Conservation (phyloP, 2,113 vertebrate species). For the Castor canadensis region DNA sequence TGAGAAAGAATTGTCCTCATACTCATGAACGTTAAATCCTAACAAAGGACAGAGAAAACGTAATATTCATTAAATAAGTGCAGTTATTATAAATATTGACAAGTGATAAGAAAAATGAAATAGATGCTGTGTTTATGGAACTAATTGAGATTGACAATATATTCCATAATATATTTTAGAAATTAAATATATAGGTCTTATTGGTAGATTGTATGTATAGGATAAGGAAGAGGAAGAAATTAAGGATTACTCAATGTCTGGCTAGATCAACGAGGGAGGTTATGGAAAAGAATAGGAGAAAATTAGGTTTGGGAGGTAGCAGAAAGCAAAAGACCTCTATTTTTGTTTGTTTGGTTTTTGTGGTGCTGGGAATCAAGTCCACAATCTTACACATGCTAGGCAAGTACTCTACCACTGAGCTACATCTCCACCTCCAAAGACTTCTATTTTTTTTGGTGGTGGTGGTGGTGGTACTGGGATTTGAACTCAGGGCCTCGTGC, state of each 20-base stretch:
- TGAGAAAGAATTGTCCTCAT: not conserved
- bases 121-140: not conserved
- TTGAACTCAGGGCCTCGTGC: too few species aligned
- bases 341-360: too few species aligned
- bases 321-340: not conserved
- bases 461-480: too few species aligned
- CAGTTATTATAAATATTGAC: not conserved
- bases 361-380: too few species aligned
- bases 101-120: not conserved
- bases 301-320: not conserved
- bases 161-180: not conserved
- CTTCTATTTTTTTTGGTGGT: too few species aligned
- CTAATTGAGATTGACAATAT: not conserved
- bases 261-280: not conserved
- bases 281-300: not conserved
- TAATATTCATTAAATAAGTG: not conserved
- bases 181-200: not conserved
- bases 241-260: not conserved
- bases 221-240: not conserved
- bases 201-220: not conserved
- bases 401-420: too few species aligned
- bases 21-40: not conserved
- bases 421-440: not conserved
- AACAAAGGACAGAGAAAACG: not conserved
- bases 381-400: too few species aligned